Base-by-base conservation (phyloP, 2,113 vertebrate species). In the Struthidea cinerea region DNA sequence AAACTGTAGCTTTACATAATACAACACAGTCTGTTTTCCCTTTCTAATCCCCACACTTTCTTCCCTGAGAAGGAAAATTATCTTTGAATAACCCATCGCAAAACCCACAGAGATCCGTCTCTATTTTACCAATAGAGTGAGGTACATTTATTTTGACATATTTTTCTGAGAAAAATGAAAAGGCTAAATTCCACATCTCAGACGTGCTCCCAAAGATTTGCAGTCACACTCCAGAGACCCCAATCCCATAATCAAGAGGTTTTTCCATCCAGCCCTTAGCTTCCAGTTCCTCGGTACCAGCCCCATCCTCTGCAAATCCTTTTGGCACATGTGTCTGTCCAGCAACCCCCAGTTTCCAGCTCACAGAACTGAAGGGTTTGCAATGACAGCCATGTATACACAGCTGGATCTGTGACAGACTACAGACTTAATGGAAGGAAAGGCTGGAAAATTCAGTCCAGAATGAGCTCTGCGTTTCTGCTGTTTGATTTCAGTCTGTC, bases 291-390 rank as follows among this genome's bases (percentile, higher is more conserved):
- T 61, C 1, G 0, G 32, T 13, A 56, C 30, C 3, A 3, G n/a
- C 19, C 14, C 6, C 35, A 46, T 30, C 9, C 18, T 19, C 42
- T 44, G 11, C 22, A 35, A 50, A 39, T 22, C 17, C 46, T 75
- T 50, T 35, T 41, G 33, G 32, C 17, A 7, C 3, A 1, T 3
- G 4, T 13, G 1, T n/a, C 55, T 70, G 17, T 11, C 19, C 47
- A 75, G 39, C 35, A 75, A 3, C 2, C 8, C 10, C 6, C 49
- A 47, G 0, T 19, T 55, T 55, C 26, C 74, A 84, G 6, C 65
- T 21, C 49, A 17, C 21, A 71, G 30, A 82, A 23, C 35, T 19
- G 44, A 46, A 24, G 21, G 16, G 23, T 41, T 81, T 85, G 16
- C 26, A 71, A 13, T 68, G 42, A 37, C 2, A 53, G 13, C 24